Conservation (phyloP, 64 coral and sea anemone genomes). For the Exaiptasia diaphana region DNA sequence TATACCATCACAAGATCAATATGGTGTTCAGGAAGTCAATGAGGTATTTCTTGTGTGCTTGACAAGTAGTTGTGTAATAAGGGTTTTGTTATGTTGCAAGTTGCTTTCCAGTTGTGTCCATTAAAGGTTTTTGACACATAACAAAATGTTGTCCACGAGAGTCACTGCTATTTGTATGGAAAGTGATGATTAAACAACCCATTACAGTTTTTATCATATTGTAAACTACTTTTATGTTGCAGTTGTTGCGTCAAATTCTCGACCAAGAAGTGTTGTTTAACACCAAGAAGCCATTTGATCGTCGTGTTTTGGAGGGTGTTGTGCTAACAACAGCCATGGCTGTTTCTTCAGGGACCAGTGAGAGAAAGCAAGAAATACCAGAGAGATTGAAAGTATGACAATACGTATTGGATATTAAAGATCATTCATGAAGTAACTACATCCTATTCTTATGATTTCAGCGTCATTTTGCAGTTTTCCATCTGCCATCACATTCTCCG, state of each 20-base stretch:
- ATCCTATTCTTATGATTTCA: constrained; percentile 13
- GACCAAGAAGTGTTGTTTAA: constrained; percentile 87
- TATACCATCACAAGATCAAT: constrained; percentile 63
- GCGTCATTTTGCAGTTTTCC: constrained; percentile 93
- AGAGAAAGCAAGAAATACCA: constrained; percentile 41
- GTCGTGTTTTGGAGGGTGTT: constrained; percentile 83
- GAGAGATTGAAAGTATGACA: constrained; percentile 79
- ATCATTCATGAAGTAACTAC: too few relatives aligned
- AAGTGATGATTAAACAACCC: too few relatives aligned
- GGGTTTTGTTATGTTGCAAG: too few relatives aligned
- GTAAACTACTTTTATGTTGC: too few relatives aligned
- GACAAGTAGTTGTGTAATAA: too few relatives aligned
- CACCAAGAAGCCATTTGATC: constrained; percentile 89
- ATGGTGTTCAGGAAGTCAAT: constrained; percentile 84
- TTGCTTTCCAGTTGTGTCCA: too few relatives aligned
- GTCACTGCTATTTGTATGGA: too few relatives aligned
- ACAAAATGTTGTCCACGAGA: too few relatives aligned
- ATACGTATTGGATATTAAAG: too few relatives aligned
- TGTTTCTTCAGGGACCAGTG: constrained; percentile 44
- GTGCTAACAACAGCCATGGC: constrained; percentile 84
- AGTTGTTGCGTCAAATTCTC: constrained; percentile 90
- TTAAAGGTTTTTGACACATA: too few relatives aligned
- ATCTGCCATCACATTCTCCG: constrained; percentile 41
- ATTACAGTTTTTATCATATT: too few relatives aligned
- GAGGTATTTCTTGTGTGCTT: constrained; percentile 75